Evolutionary conservation across 2,113 vertebrate genomes (phyloP), one percentile per base, ranked within the genome.

Genomic region (Malurus cyaneus): DNA sequence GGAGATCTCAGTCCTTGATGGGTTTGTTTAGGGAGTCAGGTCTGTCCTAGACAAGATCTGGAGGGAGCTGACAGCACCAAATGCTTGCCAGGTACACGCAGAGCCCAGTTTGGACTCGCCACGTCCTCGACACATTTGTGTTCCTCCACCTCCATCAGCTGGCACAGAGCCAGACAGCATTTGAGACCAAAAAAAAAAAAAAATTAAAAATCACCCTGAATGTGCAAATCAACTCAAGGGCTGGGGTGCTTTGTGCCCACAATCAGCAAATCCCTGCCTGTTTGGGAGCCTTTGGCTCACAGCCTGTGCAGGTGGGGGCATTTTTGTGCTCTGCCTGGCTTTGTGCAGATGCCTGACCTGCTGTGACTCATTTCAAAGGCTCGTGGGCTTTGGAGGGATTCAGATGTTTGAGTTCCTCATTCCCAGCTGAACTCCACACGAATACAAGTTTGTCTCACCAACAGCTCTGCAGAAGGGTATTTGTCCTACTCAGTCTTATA

Each of bases 1-100:
- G 4, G 70, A 3, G 14, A 8, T 4, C 20, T 39, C 20, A 4
- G 62, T 5, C n/a, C 8, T 11, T 3, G 12, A 1, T 12, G 53
- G 53, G 21, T 12, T 5, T 1, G 0, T 18, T 7, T 20, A 6
- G 29, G 39, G 44, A 32, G 31, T 18, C 70, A 29, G 46, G 65
- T 25, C 31, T 42, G 6, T 20, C 29, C 80, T 5, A 5, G 53
- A 16, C 11, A 39, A 14, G 53, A 52, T 49, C 2, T 18, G 29
- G 59, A 78, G 9, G 39, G 76, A 72, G 67, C 41, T 47, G 50
- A 52, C 11, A 31, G 69, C 12, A 61, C 16, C 69, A 42, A 54
- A 29, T 15, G 54, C 60, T 83, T 24, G 80, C 66, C 62, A 67
- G 47, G 52, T 24, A 50, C 6, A 36, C 52, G 34, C 18, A 53